Percentiles rank a stretch among this genome's conserved stretches.
These are phyloP conservation scores for Drosophila persimilis DNA, from an alignment of 1,140 invertebrate genomes.

Conservation along the genomic window DNA sequence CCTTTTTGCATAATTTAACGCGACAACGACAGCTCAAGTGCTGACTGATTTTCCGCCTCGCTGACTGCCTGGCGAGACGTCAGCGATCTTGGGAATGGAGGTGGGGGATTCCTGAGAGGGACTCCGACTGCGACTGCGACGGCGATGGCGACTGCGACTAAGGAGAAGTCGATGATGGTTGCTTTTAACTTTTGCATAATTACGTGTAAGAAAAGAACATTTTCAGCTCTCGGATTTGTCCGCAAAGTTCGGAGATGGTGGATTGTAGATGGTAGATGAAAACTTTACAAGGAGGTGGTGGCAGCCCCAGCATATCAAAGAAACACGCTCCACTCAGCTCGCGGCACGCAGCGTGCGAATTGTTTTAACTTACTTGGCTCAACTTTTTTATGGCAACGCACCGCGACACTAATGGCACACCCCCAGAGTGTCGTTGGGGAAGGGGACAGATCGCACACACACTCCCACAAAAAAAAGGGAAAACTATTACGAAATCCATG, in stretches of 20 bases:
- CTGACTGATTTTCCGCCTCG: constrained; percentile 67
- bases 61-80: constrained; percentile 43
- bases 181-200: constrained; percentile 77
- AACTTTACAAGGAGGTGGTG: constrained; percentile 40
- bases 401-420: constrained; percentile 58
- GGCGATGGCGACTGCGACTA: not conserved
- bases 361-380: constrained; percentile 67
- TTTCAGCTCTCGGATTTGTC: constrained; percentile 12
- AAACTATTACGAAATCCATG: no score
- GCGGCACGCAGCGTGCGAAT: constrained; percentile 47
- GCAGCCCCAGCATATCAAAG: constrained; percentile 26
- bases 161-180: constrained; percentile 29
- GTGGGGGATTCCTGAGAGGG: not conserved
- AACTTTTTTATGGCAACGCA: constrained; percentile 52
- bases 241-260: constrained; percentile 19
- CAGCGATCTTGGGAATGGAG: not conserved
- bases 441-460: constrained; percentile 1
- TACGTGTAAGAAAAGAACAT: constrained; percentile 65
- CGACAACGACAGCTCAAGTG: constrained; percentile 45
- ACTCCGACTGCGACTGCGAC: no score
- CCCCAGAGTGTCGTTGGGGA: constrained; percentile 51
- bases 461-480: not conserved
- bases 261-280: constrained; percentile 5
- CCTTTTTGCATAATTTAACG: constrained; percentile 68
- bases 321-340: constrained; percentile 14